Evolutionary conservation across 2,113 vertebrate genomes (phyloP).

Genomic region (human): DNA sequence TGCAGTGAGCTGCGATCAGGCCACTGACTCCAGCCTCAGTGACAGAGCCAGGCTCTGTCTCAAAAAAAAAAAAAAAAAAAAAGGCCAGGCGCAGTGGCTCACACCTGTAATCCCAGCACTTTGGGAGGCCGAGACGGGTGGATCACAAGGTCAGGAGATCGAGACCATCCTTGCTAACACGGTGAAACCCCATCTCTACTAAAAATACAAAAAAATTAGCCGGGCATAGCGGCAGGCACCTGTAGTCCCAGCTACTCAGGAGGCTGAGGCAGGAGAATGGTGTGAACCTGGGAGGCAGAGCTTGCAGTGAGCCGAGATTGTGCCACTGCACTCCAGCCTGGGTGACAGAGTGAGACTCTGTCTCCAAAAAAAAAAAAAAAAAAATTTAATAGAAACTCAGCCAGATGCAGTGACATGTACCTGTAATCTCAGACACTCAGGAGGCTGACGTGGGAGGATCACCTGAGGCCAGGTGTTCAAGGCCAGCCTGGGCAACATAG

Average conservation of each 20-base stretch:
- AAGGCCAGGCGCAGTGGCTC: neutral
- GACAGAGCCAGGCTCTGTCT: no score
- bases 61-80: no score
- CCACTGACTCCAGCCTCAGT: no score
- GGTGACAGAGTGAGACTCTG: no score
- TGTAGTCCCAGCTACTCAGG: no score
- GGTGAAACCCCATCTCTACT: neutral
- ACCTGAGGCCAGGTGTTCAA: neutral
- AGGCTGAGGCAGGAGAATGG: no score
- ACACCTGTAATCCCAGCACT: neutral
- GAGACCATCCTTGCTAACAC: neutral
- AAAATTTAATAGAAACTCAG: neutral
- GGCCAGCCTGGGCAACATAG: neutral
- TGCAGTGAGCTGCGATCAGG: no score
- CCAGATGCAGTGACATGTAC: neutral
- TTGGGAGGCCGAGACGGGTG: neutral
- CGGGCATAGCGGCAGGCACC: fast-evolving
- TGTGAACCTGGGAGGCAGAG: no score
- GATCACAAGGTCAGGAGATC: neutral
- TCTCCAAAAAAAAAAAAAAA: neutral
- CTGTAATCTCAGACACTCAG: neutral
- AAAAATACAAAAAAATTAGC: neutral
- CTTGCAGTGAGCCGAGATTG: no score
- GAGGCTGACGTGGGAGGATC: neutral
- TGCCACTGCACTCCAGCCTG: no score